Evolutionary conservation across 2,113 vertebrate species (phyloP).

Genomic region (Glaucomys volans): DNA sequence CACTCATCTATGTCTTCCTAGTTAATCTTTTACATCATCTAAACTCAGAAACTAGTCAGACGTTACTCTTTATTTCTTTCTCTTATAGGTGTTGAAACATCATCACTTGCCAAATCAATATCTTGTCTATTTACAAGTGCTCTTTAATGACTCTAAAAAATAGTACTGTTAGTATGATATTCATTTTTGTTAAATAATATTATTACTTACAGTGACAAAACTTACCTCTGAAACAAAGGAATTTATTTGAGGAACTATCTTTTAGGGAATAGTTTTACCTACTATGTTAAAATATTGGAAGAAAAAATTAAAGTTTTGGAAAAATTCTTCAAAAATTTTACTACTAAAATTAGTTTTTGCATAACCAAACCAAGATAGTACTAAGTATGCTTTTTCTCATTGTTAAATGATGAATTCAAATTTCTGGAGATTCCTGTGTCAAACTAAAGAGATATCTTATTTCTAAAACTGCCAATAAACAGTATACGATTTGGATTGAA

Average conservation of each 20-base stretch:
- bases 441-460: neutral
- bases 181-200: slow-evolving; percentile 1
- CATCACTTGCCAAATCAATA: too few relatives aligned
- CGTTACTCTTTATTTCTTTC: neutral
- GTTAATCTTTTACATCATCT: neutral
- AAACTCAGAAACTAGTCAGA: neutral
- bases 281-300: neutral
- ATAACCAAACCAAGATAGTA: neutral
- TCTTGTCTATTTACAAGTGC: neutral
- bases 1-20: neutral
- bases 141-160: neutral
- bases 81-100: neutral
- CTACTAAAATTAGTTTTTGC: neutral
- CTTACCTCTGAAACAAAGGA: neutral
- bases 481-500: neutral
- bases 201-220: neutral
- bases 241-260: neutral
- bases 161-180: neutral
- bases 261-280: neutral
- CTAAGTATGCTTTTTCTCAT: neutral
- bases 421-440: neutral
- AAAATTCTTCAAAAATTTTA: neutral
- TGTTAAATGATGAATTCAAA: neutral
- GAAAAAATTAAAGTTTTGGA: neutral
- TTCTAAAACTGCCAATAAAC: neutral